Base-by-base conservation (phyloP, 2,797 vertebrate genomes). In the Meda fulgida region DNA sequence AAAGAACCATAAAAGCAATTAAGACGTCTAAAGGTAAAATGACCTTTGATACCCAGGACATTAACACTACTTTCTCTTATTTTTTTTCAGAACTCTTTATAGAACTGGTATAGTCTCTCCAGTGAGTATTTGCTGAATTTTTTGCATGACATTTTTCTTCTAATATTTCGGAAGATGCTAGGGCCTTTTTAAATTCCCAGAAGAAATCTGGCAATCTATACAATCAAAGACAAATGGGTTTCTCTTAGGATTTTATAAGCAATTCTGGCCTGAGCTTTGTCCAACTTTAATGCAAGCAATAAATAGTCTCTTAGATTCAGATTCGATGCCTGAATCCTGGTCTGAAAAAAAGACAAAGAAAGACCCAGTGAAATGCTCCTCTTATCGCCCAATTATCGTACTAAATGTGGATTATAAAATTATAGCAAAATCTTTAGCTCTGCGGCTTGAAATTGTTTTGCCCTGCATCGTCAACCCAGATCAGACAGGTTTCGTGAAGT, bases 1-100 rank as follows among this genome's bases (percentile, higher is more conserved):
- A 82, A n/a, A 73, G 81, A 73, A 40, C 81, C 26, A 76, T 83
- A 46, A 76, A 67, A 55, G 16, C 60, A 69, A 69, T 69, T 38
- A 69, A 36, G 66, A 67, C 18, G 5, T 10, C 66, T 67, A 34
- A 9, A 36, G 19, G 16, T 19, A 38, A 9, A 19, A 67, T 67
- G 31, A 67, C 3, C 4, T 67, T 36, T 36, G 66, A 67, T 0
- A 34, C 66, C 10, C 0, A 1, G 19, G 19, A 69, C 4, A 69
- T 69, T 0, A 69, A 36, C 18, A 2, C 66, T 69, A 1, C 18
- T 69, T 67, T 69, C 2, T 43, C 26, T n/a, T n/a, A 3, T 18
- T 55, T 29, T 79, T 67, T 34, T 53, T 70, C 23, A 51, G 53
- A 19, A 78, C 36, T 46, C 23, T 84, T 29, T 85, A 80, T 66